Evolutionary conservation across 2,888 invertebrate genomes (phyloP), one percentile per base, ranked within the genome.

Genomic region (Aphidoletes aphidimyza): DNA sequence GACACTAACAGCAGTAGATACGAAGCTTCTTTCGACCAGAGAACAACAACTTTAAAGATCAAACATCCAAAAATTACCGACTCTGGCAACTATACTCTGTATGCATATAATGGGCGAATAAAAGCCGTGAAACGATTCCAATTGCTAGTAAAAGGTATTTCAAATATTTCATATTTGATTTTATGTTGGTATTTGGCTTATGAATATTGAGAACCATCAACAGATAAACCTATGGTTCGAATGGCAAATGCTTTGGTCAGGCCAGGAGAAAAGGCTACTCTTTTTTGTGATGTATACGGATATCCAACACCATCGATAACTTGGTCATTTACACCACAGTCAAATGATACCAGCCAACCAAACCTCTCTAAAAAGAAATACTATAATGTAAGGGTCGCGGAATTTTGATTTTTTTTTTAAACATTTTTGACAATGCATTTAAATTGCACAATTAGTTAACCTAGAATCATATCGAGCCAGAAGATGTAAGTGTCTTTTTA

Each of bases 61-160:
- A 89, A 89, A 19, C 89, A 90, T 83, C 88, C 93, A 0, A 89
- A 89, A 34, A 88, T 93, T 3, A 86, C 87, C 5, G 93, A 94
- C 87, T 91, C 91, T 85, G 94, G 94, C n/a, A 88, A 88, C 26
- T 94, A 94, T 87, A 88, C 89, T 0, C 88, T 94, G 5, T 89
- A 89, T 49, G 93, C 92, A 0, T 88, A 88, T 8, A 93, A 93
- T 87, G 88, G 88, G 5, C 87, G 89, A 30, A 88, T 88, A 59
- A 88, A 88, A 0, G 89, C 91, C 86, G 87, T 87, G 0, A 86
- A 92, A 2, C 89, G 90, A 83, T 91, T 93, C 83, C 91, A 90
- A 69, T 88, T 94, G 1, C 90, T 91, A 36, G 92, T 94, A 26
- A 88, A 88, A 87, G 91, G 93, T 92, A 87, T 9, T n/a, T n/a